Evolutionary conservation across 2,888 invertebrate genomes (phyloP), one percentile per base, ranked within the genome.

Genomic region (Sinopyrophorus schimmeli): DNA sequence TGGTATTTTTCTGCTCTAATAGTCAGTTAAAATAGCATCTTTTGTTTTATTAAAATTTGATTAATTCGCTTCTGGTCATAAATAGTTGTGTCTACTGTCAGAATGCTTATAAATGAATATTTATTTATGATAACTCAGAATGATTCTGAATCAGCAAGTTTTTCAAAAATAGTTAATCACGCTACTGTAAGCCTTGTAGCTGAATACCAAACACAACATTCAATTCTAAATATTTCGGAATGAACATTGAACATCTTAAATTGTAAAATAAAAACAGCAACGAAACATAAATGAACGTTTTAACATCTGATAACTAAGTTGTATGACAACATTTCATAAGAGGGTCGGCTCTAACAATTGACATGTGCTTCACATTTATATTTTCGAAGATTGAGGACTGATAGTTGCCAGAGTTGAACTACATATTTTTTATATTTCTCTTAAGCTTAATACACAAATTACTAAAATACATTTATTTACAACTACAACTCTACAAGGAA

Each of bases 291-390:
- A 59, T 54, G 52, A 56, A 35, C 51, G 37, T 53, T 58, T 62
- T 62, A 65, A 62, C 66, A 71, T 70, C 71, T 69, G 69, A 70
- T 70, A 71, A 70, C 57, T 55, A 54, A 62, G 61, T 67, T 71
- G 69, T 70, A 70, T 69, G 69, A 70, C 69, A 69, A 69, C 71
- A 70, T 70, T 70, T 70, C 69, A 71, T 69, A 67, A 69, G 65
- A 69, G 64, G 67, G 66, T 64, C 67, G 57, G 60, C 60, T 60
- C 61, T 54, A 62, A 66, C 64, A 65, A 68, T 67, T 67, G 68
- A 68, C 67, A 59, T 66, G 64, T 63, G 67, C 66, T 66, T 66
- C 67, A 64, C 65, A 66, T 66, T 47, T 52, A 61, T 63, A 61
- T 60, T 61, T 59, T 54, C 54, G 49, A 53, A 62, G 62, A 65